Evolutionary conservation across 2,888 invertebrate species (phyloP), one percentile per base, ranked within the genome.

Genomic region (Rotaria magnacalcarata): DNA sequence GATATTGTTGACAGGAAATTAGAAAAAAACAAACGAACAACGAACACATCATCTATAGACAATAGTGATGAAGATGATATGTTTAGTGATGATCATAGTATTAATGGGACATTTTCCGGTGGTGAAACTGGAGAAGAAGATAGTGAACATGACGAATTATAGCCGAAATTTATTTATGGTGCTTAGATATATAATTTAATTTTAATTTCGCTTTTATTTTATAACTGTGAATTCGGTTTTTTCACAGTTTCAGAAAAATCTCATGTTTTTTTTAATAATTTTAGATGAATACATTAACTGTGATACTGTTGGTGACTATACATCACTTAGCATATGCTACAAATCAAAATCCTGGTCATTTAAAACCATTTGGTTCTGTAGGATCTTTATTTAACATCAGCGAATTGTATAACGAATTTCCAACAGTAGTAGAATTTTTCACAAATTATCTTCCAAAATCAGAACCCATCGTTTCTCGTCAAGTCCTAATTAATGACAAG

Each of bases 391-490:
- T 85, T 11, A 87, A 87, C 52, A 87, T 89, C 11, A 89, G 89
- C 52, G 89, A 89, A 88, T 58, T 89, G 4, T 11, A 43, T 54
- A 88, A 88, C 16, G 88, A 88, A n/a, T 89, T 89, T 85, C 89
- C 90, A 19, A 87, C 88, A 2, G 89, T 89, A 0, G 80, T 87
- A 86, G 86, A 87, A 2, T 90, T 91, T 87, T 89, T 90, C 86
- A 74, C 87, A 58, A 87, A 89, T 41, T 89, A 90, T 87, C 89
- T 89, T 4, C 85, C 87, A 19, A 87, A 87, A 0, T 87, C 88
- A n/a, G 88, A 88, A 84, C 90, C 90, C 8, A 85, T 90, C 4
- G 88, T 89, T 85, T 89, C 90, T 89, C 88, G 86, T 84, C 89
- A 89, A 54, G 90, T 89, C n/a, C 89, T 89, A 7, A 88, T 88